Percentiles rank a stretch among this genome's conserved stretches.
These are phyloP conservation scores for Drosophila oshimai DNA, from an alignment of 1,140 invertebrate species.

Conservation along the genomic window DNA sequence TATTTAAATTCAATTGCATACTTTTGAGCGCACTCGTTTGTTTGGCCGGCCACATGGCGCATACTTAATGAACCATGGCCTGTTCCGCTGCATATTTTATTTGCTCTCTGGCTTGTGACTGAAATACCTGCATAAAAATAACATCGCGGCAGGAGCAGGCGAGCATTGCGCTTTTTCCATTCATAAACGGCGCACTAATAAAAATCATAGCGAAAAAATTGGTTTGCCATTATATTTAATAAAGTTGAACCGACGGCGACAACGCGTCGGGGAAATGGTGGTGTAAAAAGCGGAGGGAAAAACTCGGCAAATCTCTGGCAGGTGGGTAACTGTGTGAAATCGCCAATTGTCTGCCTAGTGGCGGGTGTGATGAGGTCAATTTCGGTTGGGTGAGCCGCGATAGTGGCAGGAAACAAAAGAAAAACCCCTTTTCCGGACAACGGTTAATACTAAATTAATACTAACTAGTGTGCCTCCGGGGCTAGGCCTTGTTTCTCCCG, in stretches of 20 bases:
- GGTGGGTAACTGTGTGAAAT: constrained; percentile 30
- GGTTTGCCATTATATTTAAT: constrained; percentile 61
- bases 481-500: not conserved
- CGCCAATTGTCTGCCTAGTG: constrained; percentile 44
- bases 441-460: not conserved
- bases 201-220: constrained; percentile 46
- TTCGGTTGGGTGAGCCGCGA: constrained; percentile 27
- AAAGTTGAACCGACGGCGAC: constrained; percentile 42
- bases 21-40: constrained; percentile 65
- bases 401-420: not conserved
- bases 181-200: constrained; percentile 38
- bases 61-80: constrained; percentile 74
- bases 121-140: constrained; percentile 60
- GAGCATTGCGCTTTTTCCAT: constrained; percentile 19
- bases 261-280: not conserved
- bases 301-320: constrained; percentile 5
- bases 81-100: constrained; percentile 70
- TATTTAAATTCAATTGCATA: constrained; percentile 81
- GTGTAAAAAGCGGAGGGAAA: constrained; percentile 18
- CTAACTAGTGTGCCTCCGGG: not conserved
- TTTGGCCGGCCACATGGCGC: constrained; percentile 62
- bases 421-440: not conserved
- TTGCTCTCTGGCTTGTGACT: constrained; percentile 32
- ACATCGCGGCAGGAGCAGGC: not conserved
- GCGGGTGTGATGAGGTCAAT: constrained; percentile 42